A percentile compares a stretch with the other conserved stretches of the same genome.
Evolutionary conservation across 2,113 vertebrate genomes (phyloP).

Genomic region (Cyanistes caeruleus): DNA sequence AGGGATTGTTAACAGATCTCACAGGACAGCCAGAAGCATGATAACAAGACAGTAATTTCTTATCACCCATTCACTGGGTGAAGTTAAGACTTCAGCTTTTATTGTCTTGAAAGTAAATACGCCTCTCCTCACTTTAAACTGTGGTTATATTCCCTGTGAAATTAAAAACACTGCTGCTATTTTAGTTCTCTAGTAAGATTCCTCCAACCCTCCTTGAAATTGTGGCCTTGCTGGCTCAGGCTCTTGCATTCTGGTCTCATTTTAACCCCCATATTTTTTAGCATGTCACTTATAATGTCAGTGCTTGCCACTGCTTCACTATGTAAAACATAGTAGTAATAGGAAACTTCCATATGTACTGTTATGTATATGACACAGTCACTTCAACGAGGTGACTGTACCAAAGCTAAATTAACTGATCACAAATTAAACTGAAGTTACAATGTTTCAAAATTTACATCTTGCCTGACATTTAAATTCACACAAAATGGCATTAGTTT

Average conservation of each 20-base stretch:
- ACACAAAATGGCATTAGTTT: not conserved
- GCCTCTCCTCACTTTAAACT: not conserved
- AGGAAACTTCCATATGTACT: not conserved
- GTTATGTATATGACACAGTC: not conserved
- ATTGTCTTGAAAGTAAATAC: slow-evolving; percentile 33
- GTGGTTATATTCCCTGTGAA: not conserved
- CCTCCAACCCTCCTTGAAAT: not conserved
- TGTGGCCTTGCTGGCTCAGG: not conserved
- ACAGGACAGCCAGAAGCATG: slow-evolving; percentile 25
- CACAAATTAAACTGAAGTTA: not conserved
- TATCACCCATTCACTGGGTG: slow-evolving; percentile 2
- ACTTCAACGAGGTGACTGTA: not conserved
- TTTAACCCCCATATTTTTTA: not conserved
- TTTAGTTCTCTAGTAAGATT: not conserved
- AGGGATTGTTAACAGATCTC: slow-evolving; percentile 46
- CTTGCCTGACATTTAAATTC: not conserved
- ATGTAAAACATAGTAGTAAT: accelerated
- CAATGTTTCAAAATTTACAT: not conserved
- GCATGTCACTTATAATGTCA: not conserved
- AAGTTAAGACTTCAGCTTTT: slow-evolving; percentile 29
- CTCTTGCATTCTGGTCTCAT: not conserved
- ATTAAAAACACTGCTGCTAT: not conserved
- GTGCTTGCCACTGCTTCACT: not conserved
- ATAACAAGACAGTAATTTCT: slow-evolving; percentile 29
- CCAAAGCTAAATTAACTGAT: not conserved